A percentile compares a stretch with the other conserved stretches of the same genome.
Evolutionary conservation across 2,888 invertebrate genomes (phyloP).

Genomic region (Callyntrura guangdongensis): DNA sequence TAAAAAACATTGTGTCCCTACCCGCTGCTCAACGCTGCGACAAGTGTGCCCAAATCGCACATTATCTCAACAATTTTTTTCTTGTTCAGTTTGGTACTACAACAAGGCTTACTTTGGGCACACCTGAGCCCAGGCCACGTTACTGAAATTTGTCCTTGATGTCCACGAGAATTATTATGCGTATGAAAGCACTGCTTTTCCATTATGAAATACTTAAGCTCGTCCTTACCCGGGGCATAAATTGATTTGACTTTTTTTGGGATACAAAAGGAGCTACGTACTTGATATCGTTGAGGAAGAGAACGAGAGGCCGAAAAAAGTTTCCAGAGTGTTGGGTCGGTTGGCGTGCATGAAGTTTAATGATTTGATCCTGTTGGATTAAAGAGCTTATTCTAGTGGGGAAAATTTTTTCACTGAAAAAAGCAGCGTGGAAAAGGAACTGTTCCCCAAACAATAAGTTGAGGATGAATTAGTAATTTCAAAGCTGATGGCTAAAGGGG

Average conservation of each 20-base stretch:
- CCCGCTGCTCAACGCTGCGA: neutral
- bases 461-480: constrained; percentile 21
- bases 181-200: constrained; percentile 4
- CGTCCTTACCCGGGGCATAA: neutral
- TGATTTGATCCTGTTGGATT: constrained; percentile 82
- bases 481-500: constrained; percentile 33
- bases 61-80: neutral
- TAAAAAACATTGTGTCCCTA: constrained; percentile 2
- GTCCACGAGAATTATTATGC: neutral
- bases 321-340: constrained; percentile 30
- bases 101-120: neutral
- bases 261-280: neutral
- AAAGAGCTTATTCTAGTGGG: constrained; percentile 73
- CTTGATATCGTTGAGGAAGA: neutral
- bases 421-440: neutral
- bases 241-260: constrained; percentile 13
- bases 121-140: constrained; percentile 28
- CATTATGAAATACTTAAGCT: constrained; percentile 6
- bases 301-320: constrained; percentile 27
- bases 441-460: neutral
- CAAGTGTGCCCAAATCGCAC: neutral
- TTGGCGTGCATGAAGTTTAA: constrained; percentile 75
- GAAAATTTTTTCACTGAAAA: constrained; percentile 49
- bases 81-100: too few relatives aligned
- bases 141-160: constrained; percentile 37